Evolutionary conservation across 2,888 invertebrate genomes (phyloP), one percentile per base, ranked within the genome.

Genomic region (Augiades crinisus): DNA sequence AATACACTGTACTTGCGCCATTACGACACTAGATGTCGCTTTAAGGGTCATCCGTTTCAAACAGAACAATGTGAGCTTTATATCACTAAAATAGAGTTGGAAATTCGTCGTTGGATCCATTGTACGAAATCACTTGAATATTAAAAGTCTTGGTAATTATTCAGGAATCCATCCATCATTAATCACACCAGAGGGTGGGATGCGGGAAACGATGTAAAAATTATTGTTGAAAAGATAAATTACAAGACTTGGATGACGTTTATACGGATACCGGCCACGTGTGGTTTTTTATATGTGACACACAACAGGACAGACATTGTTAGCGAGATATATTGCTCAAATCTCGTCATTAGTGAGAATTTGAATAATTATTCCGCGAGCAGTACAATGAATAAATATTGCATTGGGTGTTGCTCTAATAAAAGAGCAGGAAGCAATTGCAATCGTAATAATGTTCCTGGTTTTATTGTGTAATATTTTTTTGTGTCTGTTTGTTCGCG

Each of bases 121-220:
- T 60, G 59, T 67, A 63, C 67, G 68, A 74, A 85, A 87, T 85
- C 88, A 84, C 88, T 89, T 87, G 83, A 88, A 89, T 88, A 88
- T 89, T 88, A 89, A 89, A 89, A 89, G 85, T 88, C 88, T 82
- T 84, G 84, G 88, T 89, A 89, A 89, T 89, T 89, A 89, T 89
- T 89, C 88, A 88, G 87, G 88, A 88, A 87, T 89, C 87, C 85
- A 89, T 89, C 88, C 86, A 88, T 89, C 89, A 89, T 89, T 89
- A 89, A 89, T 89, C 89, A 88, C 80, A 75, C 72, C 72, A 63
- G 81, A 77, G 81, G 83, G 80, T 81, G 78, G 74, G 75, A 66
- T 69, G 72, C 68, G 80, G 79, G 81, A 78, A 80, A 81, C 76
- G 82, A 70, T 84, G 85, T 87, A 88, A 89, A 88, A 86, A 88